Conservation (phyloP, 1,140 invertebrate species). For the Zophobas morio region DNA sequence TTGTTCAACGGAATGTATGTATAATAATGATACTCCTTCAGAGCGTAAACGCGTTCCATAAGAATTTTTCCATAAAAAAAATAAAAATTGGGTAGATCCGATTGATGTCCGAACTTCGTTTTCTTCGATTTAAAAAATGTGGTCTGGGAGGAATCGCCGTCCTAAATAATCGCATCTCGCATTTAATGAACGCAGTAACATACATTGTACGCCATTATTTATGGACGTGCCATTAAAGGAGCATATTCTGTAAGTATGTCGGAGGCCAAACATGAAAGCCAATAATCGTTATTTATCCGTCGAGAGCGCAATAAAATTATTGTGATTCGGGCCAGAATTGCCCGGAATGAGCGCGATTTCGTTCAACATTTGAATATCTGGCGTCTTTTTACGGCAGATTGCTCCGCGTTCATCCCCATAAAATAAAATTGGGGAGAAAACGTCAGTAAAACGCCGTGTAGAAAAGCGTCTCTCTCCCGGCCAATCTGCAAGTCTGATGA, state of each 20-base stretch:
- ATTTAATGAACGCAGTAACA: constrained; percentile 1
- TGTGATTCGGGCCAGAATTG: constrained; percentile 38
- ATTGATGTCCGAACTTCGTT: not conserved
- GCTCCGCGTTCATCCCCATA: constrained; percentile 8
- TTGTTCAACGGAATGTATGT: too few relatives aligned
- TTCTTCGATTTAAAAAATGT: constrained; percentile 1
- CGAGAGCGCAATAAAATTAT: constrained; percentile 46
- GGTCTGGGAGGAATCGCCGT: not conserved
- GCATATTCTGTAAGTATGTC: constrained; percentile 20
- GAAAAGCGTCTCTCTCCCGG: constrained; percentile 18
- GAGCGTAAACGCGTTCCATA: too few relatives aligned
- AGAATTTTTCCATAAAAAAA: too few relatives aligned
- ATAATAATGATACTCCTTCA: too few relatives aligned
- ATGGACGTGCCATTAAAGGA: constrained; percentile 7
- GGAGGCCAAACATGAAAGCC: constrained; percentile 28
- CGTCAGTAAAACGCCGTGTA: constrained; percentile 44
- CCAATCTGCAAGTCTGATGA: constrained; percentile 48
- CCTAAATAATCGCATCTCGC: constrained; percentile 5
- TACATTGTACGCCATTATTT: constrained; percentile 16
- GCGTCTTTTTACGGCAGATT: constrained; percentile 48
- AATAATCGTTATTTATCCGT: constrained; percentile 47
- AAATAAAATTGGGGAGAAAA: constrained; percentile 53
- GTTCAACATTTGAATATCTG: constrained; percentile 49
- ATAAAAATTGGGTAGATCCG: too few relatives aligned
- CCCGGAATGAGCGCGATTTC: constrained; percentile 26